A percentile compares a stretch with the other conserved stretches of the same genome.
Evolutionary conservation across 2,797 vertebrate species (phyloP).

Genomic region (Coregonus suidteri): DNA sequence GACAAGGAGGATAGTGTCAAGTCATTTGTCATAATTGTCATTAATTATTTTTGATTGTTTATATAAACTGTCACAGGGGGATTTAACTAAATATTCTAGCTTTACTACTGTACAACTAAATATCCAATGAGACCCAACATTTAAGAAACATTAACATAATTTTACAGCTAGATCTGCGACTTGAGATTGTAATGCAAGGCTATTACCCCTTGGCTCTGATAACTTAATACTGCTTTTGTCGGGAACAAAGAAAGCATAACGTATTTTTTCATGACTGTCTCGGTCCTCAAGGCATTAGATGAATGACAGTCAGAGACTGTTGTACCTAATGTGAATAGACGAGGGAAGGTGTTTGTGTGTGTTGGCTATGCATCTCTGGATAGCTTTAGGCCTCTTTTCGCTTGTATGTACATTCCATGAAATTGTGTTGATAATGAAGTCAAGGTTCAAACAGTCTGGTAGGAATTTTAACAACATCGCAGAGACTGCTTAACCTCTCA

Average conservation of each 20-base stretch:
- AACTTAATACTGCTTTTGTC: constrained; percentile 31
- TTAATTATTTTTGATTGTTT: too few relatives aligned
- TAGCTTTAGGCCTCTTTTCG: neutral
- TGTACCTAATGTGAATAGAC: constrained; percentile 31
- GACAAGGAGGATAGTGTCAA: too few relatives aligned
- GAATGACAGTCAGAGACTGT: constrained; percentile 31
- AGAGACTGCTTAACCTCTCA: neutral
- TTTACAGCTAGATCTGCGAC: constrained; percentile 34
- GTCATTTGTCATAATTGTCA: too few relatives aligned
- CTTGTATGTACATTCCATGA: neutral
- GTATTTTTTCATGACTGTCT: constrained; percentile 25
- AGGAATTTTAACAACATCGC: neutral
- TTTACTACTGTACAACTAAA: too few relatives aligned
- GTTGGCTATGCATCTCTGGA: neutral
- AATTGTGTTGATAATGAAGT: neutral
- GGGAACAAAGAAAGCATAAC: constrained; percentile 21
- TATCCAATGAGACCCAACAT: constrained; percentile 30
- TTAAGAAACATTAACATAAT: constrained; percentile 36
- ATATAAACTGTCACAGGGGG: too few relatives aligned
- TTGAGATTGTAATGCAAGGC: constrained; percentile 17
- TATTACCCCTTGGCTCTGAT: constrained; percentile 22
- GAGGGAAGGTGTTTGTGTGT: neutral
- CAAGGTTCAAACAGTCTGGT: neutral
- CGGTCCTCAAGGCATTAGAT: constrained; percentile 33
- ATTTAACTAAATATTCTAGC: too few relatives aligned